Evolutionary conservation across 2,797 vertebrate species (phyloP).

Genomic region (Valencia hispanica): DNA sequence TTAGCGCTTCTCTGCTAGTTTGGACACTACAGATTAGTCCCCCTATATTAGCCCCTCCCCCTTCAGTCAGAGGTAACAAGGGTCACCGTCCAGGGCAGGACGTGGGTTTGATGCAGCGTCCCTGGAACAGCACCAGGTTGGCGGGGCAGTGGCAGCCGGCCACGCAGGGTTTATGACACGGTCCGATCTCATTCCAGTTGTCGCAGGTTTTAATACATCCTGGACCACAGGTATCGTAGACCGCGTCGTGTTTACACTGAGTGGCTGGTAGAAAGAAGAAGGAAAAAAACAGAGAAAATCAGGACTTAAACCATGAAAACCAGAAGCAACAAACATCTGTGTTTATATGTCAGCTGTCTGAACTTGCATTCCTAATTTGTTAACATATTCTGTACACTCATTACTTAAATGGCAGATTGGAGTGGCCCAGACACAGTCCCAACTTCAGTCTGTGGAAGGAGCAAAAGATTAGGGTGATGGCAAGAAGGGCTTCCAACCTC

Average conservation of each 20-base stretch:
- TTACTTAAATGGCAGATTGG: neutral
- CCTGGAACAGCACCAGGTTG: slow-evolving; percentile 91
- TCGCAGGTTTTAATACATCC: slow-evolving; percentile 96
- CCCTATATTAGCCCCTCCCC: slow-evolving; percentile 38
- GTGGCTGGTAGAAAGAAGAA: slow-evolving; percentile 80
- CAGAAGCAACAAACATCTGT: neutral
- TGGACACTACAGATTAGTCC: slow-evolving; percentile 18
- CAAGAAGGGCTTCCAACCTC: neutral
- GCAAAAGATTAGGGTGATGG: neutral
- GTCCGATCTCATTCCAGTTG: slow-evolving; percentile 98
- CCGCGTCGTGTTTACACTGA: slow-evolving; percentile 92
- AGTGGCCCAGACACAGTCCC: neutral
- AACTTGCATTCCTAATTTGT: neutral
- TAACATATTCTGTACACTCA: neutral
- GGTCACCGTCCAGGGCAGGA: slow-evolving; percentile 95
- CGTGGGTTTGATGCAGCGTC: slow-evolving; percentile 94
- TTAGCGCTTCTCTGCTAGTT: slow-evolving; percentile 9
- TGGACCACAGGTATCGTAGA: slow-evolving; percentile 94
- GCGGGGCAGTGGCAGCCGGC: slow-evolving; percentile 97
- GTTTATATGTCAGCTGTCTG: neutral
- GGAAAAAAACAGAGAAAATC: neutral
- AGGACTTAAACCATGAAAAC: neutral
- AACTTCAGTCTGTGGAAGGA: neutral
- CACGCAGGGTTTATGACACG: slow-evolving; percentile 90
- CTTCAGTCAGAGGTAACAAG: slow-evolving; percentile 56